Evolutionary conservation across 2,888 invertebrate species (phyloP).

Genomic region (Drosophila acutilabella): DNA sequence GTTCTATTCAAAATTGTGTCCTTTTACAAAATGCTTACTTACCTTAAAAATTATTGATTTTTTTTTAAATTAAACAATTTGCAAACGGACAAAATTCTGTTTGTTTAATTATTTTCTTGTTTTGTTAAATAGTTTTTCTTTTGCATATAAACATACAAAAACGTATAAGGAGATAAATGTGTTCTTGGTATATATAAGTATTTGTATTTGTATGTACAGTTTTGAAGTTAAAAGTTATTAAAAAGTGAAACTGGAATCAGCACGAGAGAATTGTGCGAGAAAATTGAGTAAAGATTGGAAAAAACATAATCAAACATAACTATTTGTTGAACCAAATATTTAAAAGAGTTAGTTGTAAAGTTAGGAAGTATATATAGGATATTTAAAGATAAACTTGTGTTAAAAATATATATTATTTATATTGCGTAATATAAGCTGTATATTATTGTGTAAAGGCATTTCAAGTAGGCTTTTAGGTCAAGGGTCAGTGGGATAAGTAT

Average conservation of each 20-base stretch:
- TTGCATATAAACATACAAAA: constrained; percentile 68
- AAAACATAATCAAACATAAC: constrained; percentile 14
- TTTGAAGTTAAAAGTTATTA: constrained; percentile 43
- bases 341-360: constrained; percentile 38
- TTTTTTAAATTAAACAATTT: constrained; percentile 18
- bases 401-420: constrained; percentile 28
- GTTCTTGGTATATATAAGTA: constrained; percentile 29
- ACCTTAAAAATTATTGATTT: constrained; percentile 36
- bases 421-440: constrained; percentile 27
- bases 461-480: constrained; percentile 20
- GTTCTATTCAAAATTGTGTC: constrained; percentile 55
- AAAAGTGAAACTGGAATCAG: constrained; percentile 51
- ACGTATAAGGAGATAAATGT: constrained; percentile 48
- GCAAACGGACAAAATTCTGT: constrained; percentile 66
- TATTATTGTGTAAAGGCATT: constrained; percentile 15
- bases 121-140: constrained; percentile 21
- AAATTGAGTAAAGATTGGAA: constrained; percentile 22
- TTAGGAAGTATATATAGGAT: constrained; percentile 44
- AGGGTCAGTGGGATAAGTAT: constrained; percentile 14
- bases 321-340: constrained; percentile 37
- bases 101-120: constrained; percentile 9
- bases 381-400: constrained; percentile 38
- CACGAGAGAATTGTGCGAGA: constrained; percentile 52
- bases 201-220: constrained; percentile 52
- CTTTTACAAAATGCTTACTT: constrained; percentile 50